phyloP scores from a whole-genome alignment of 2,797 vertebrate species.

The Peromyscus nudipes region DNA sequence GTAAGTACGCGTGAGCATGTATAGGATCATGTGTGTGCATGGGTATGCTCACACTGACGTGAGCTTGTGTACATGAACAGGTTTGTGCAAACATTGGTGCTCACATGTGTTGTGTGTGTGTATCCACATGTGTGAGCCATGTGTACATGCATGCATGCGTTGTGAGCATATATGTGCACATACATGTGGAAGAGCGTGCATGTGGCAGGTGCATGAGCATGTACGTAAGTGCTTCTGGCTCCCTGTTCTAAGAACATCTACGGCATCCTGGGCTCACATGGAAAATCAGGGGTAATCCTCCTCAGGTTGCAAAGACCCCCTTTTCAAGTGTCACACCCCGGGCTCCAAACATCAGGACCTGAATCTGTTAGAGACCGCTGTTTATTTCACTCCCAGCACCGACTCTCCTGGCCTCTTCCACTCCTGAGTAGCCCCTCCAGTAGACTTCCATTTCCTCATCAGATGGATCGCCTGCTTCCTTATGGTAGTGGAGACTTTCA shows the following conservation, averaged over 20 bases:
- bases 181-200: neutral
- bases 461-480: neutral
- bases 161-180: neutral
- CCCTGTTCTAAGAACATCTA: neutral
- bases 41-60: neutral
- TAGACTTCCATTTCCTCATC: neutral
- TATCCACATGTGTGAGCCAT: neutral
- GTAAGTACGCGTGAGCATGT: neutral
- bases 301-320: slow-evolving; percentile 10
- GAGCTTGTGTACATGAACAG: neutral
- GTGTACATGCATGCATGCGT: neutral
- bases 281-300: neutral
- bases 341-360: neutral
- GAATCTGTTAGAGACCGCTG: neutral
- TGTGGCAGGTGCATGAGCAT: neutral
- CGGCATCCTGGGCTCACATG: neutral
- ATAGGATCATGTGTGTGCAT: neutral
- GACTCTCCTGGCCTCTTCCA: neutral
- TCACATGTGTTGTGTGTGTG: neutral
- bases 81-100: neutral
- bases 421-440: neutral
- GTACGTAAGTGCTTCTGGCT: neutral
- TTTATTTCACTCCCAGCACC: too few relatives aligned
- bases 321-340: neutral
- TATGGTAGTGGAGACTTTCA: neutral